Percentiles rank a stretch among this genome's conserved stretches.
Conservation (phyloP, 2,113 vertebrate genomes). For the Cathartes aura region DNA sequence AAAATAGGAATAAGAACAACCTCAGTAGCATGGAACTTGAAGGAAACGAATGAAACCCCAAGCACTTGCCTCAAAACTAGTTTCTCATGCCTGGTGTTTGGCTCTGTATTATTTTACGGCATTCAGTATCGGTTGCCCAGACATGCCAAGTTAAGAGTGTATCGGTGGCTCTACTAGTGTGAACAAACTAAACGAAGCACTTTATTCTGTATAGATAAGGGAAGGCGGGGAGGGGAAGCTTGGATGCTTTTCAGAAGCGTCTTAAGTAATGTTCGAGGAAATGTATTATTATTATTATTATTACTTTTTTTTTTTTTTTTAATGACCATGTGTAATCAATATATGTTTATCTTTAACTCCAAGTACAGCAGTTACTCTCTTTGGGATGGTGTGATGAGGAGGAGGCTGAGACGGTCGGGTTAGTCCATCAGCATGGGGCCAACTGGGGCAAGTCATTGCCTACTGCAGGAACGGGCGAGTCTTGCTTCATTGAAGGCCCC, state of each 20-base stretch:
- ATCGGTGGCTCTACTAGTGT: constrained; percentile 65
- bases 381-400: constrained; percentile 42
- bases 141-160: constrained; percentile 44
- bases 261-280: constrained; percentile 49
- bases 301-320: constrained; percentile 5
- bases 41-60: not conserved
- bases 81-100: constrained; percentile 32
- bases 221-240: constrained; percentile 36
- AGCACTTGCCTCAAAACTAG: constrained; percentile 41
- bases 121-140: constrained; percentile 28
- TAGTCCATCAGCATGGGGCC: not conserved
- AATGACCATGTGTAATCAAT: constrained; percentile 66
- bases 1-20: not conserved
- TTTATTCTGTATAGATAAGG: constrained; percentile 82
- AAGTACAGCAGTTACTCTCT: constrained; percentile 63
- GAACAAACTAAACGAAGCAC: constrained; percentile 82
- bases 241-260: constrained; percentile 47
- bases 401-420: not conserved
- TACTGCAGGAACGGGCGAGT: not conserved
- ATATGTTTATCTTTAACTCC: constrained; percentile 67
- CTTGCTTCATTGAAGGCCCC: accelerated
- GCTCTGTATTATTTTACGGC: not conserved
- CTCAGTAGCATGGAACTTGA: constrained; percentile 38
- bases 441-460: not conserved
- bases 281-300: constrained; percentile 29